Base-by-base conservation (phyloP, 2,888 invertebrate genomes). In the Acanthococcus lagerstroemiae region DNA sequence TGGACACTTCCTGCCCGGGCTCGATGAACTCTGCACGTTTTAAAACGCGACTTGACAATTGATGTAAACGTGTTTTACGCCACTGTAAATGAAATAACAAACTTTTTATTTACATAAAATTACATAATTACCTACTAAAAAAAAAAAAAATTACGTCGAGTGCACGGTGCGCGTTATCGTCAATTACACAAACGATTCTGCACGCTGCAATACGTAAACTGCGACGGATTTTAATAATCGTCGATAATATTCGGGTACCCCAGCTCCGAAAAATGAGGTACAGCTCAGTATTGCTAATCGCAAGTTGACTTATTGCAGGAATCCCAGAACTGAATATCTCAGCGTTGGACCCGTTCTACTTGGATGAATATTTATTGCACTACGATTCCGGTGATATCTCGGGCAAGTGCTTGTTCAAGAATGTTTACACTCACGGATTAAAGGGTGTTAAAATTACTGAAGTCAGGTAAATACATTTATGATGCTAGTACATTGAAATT, bases 261-360 rank as follows among this genome's bases (percentile, higher is more conserved):
- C n/a, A n/a, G n/a, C n/a, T n/a, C n/a, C n/a, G n/a, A n/a, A n/a
- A n/a, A n/a, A n/a, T n/a, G n/a, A n/a, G n/a, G n/a, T n/a, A n/a
- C n/a, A n/a, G n/a, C n/a, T n/a, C n/a, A n/a, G n/a, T n/a, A n/a
- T n/a, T n/a, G n/a, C n/a, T n/a, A n/a, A n/a, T n/a, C n/a, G n/a
- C n/a, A n/a, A n/a, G n/a, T n/a, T n/a, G n/a, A n/a, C 44, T 4
- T 9, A 50, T 21, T 65, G 5, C 60, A 70, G 70, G 84, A 1
- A 76, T 82, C 5, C 76, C 78, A 1, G 81, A 82, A 22, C 68
- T 83, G 9, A 79, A 76, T 0, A 71, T 83, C 1, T 80, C 81
- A 0, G 65, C 77, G 0, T 52, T 73, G 48, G 73, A 73, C 60
- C 73, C 73, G 15, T 71, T 72, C 69, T 69, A 70, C 45, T 67